Conservation (phyloP, 1,140 invertebrate species). For the Hesperophylax magnus region DNA sequence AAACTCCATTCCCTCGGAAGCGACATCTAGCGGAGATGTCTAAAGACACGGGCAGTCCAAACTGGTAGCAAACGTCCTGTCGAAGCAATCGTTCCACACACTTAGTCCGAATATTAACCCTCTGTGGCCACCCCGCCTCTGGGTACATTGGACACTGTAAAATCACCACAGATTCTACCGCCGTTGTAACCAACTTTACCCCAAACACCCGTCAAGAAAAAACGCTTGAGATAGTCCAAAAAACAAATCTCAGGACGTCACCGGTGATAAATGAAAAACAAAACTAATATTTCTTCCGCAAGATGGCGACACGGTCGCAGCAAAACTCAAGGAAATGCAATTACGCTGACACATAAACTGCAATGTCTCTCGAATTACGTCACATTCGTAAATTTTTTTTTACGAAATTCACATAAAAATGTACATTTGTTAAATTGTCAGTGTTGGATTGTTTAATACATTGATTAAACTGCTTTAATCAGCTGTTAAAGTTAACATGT, state of each 20-base stretch:
- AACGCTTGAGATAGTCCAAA: neutral
- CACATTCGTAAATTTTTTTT: too few species aligned
- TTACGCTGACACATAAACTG: too few species aligned
- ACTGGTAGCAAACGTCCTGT: conserved; percentile 28
- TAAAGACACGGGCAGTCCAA: conserved; percentile 55
- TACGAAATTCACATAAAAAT: too few species aligned
- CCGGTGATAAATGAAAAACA: too few species aligned
- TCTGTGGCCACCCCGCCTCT: neutral
- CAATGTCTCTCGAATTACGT: too few species aligned
- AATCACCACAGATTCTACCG: neutral
- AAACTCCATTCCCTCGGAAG: conserved; percentile 56
- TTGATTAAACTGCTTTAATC: too few species aligned
- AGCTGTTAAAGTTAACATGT: too few species aligned
- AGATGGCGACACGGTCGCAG: too few species aligned
- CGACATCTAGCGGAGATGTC: conserved; percentile 42
- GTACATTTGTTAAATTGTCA: too few species aligned
- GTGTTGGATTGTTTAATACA: too few species aligned
- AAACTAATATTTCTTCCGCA: too few species aligned
- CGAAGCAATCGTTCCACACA: neutral
- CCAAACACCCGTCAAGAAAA: neutral
- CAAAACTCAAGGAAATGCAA: too few species aligned
- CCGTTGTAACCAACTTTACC: conserved; percentile 5
- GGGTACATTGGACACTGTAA: neutral
- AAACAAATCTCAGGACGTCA: neutral
- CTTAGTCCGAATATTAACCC: neutral